Evolutionary conservation across 1,140 invertebrate genomes (phyloP).

Genomic region (Drosophila suzukii): DNA sequence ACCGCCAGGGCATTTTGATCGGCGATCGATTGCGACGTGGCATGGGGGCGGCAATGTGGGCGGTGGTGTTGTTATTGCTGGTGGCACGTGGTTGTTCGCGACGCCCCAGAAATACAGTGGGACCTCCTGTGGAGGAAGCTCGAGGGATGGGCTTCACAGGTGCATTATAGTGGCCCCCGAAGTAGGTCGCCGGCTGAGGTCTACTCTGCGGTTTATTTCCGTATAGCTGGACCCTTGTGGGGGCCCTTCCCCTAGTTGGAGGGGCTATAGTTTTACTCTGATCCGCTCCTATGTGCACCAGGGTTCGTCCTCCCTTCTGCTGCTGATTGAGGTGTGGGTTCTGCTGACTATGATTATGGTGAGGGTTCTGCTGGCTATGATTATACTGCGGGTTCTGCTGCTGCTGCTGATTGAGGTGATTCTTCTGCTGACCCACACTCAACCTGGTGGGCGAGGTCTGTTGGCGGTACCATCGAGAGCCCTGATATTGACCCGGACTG

Average conservation of each 20-base stretch:
- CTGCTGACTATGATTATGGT: neutral
- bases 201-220: slow-evolving; percentile 52
- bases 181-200: slow-evolving; percentile 52
- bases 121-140: slow-evolving; percentile 19
- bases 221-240: slow-evolving; percentile 62
- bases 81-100: slow-evolving; percentile 52
- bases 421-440: slow-evolving; percentile 14
- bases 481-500: slow-evolving; percentile 12
- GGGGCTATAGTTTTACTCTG: slow-evolving; percentile 26
- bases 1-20: slow-evolving; percentile 81
- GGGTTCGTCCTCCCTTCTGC: slow-evolving; percentile 56
- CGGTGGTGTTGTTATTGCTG: slow-evolving; percentile 16
- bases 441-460: slow-evolving; percentile 41
- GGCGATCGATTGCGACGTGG: slow-evolving; percentile 78
- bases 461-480: slow-evolving; percentile 41
- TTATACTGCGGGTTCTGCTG: neutral
- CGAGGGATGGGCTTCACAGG: slow-evolving; percentile 23
- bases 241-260: slow-evolving; percentile 55
- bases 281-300: slow-evolving; percentile 74
- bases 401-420: slow-evolving; percentile 10
- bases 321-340: slow-evolving; percentile 3
- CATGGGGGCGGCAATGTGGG: slow-evolving; percentile 40
- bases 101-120: slow-evolving; percentile 67
- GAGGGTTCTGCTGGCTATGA: slow-evolving; percentile 8
- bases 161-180: slow-evolving; percentile 72